Base-by-base conservation (phyloP, 2,113 vertebrate species). In the Pelvicachromis taeniatus region DNA sequence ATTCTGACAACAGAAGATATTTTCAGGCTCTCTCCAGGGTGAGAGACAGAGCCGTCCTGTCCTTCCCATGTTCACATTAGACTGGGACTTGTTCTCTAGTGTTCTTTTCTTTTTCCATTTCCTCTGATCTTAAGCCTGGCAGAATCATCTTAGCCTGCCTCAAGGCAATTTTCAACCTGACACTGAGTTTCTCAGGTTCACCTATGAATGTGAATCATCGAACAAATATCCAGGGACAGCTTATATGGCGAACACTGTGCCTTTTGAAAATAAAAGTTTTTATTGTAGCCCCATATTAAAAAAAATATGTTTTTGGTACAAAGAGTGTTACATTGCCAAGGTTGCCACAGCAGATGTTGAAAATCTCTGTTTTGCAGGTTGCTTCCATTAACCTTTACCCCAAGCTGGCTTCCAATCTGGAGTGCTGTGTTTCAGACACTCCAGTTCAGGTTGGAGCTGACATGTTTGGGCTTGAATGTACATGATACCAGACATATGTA, bases 401-500 rank as follows among this genome's bases (percentile, higher is more conserved):
- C 95, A 93, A 87, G 94, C 95, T 95, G 95, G 78, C 92, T 84
- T 91, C 85, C 95, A 96, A 95, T 96, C 95, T 96, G 95, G 93
- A 94, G 83, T 31, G 68, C 84, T 83, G 85, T 85, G 89, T 86
- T 94, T 75, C 85, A 87, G 85, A 87, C 84, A 21, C 42, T 81
- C 88, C 55, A 85, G 88, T 89, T 86, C 77, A 87, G 77, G 87
- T 80, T 86, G 75, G 80, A 26, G 78, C 73, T 80, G 70, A 91
- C 82, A 84, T 80, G 82, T 90, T 82, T 87, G 85, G 68, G 81
- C 70, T 53, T 54, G 56, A 70, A 75, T 86, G 35, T 84, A 88
- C 88, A 91, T 54, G 78, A 83, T 68, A 78, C 2, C 48, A 85
- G 48, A 82, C 89, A 86, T 82, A 89, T 88, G 86, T 87, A 84